Base-by-base conservation (phyloP, 1,140 invertebrate species). In the Polypedilum pembai region DNA sequence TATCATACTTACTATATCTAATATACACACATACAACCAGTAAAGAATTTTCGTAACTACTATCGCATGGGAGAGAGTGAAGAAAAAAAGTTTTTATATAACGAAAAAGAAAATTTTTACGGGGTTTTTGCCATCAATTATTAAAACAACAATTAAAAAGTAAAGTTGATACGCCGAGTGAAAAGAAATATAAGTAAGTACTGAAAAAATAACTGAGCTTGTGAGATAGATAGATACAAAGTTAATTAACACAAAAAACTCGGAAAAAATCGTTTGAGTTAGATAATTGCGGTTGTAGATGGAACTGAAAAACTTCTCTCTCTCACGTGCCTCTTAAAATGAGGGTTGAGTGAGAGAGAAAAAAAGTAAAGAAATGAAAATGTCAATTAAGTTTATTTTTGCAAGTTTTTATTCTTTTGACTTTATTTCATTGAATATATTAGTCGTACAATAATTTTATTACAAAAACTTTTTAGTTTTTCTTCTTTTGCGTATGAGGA, bases 41-140 rank as follows among this genome's bases (percentile, higher is more conserved):
- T 33, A 33, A 33, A 33, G 24, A 33, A 33, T 33, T 33, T 33
- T 33, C 24, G 24, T 33, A 33, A 33, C 24, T 33, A 56, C 45
- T 56, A 56, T 56, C 45, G 45, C 45, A 56, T 56, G 45, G 45
- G 45, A 56, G 45, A n/a, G 45, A 1, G 24, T n/a, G n/a, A n/a
- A 33, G 24, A 5, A 33, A 56, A 56, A 56, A 56, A 56, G 45
- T 56, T 56, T 56, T 33, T 33, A 33, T 56, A 12, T n/a, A 15
- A n/a, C n/a, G 45, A 56, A 56, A 56, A 56, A 56, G 45, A 56
- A 56, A 56, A 56, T 56, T 56, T 56, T 56, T 45, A 56, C 45
- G n/a, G 45, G 45, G 45, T 56, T 56, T 56, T 56, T 56, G 24
- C 24, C 12, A 56, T 56, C 45, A 56, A 56, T 56, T 56, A 56